Conservation (phyloP, 2,888 invertebrate genomes). For the Tetheella fluctuosa region DNA sequence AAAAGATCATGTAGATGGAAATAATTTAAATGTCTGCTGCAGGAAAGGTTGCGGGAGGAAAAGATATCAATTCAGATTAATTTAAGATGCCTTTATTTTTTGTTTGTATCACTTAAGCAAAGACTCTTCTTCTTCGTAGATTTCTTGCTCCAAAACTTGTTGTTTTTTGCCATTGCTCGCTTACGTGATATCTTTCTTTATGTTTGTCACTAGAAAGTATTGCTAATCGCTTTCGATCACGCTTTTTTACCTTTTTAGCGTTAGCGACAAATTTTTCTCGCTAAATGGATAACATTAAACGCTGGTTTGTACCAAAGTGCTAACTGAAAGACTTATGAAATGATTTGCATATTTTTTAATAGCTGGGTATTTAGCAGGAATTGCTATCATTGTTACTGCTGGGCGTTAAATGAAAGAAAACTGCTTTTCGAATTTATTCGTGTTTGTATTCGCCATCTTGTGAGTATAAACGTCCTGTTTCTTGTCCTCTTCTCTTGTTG, state of each 20-base stretch:
- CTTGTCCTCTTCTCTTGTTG: no score
- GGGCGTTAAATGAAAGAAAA: background rate
- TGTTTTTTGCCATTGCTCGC: no score
- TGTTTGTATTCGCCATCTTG: no score
- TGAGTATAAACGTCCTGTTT: no score
- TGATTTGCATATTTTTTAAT: background rate
- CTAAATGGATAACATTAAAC: conserved; percentile 23
- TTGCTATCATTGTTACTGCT: background rate
- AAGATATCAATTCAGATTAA: no score
- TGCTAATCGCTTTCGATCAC: conserved; percentile 48
- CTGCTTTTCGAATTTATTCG: background rate
- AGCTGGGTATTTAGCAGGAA: background rate
- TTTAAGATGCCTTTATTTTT: no score
- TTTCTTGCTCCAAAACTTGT: no score
- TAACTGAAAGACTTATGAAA: conserved; percentile 7
- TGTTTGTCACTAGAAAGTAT: conserved; percentile 46
- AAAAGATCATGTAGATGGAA: no score
- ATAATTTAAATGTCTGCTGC: no score
- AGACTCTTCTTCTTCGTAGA: no score
- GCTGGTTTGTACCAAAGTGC: conserved; percentile 2
- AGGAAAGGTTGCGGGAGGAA: no score
- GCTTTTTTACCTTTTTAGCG: conserved; percentile 39
- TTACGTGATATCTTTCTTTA: conserved; percentile 16
- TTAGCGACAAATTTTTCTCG: conserved; percentile 35
- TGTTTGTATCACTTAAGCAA: no score